Conservation (phyloP, 37 sponge, comb jelly and placozoan genomes). For the Spongia lamella region DNA sequence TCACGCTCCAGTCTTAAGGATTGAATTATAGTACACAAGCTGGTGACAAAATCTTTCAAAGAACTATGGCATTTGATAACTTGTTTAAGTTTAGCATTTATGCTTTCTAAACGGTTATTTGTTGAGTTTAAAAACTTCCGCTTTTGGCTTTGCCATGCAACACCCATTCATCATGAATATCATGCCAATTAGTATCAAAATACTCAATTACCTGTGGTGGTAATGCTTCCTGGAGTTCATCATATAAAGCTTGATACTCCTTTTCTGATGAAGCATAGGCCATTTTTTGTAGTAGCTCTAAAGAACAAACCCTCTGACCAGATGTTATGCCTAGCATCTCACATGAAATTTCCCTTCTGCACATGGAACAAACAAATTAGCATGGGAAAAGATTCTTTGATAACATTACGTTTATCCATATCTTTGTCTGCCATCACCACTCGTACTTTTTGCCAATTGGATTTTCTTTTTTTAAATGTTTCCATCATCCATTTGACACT, state of each 20-base stretch:
- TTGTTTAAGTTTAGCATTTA: conserved; percentile 53
- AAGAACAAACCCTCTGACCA: conserved; percentile 11
- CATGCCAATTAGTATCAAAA: conserved; percentile 65
- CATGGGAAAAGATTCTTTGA: conserved; percentile 34
- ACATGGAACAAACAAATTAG: conserved; percentile 67
- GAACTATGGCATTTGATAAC: conserved; percentile 38
- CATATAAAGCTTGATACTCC: conserved; percentile 40
- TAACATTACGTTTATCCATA: conserved; percentile 36
- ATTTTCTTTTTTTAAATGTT: conserved; percentile 45
- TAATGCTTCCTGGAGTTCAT: conserved; percentile 1
- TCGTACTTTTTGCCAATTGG: conserved; percentile 6
- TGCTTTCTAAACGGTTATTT: conserved; percentile 48
- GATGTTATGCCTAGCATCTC: conserved; percentile 51
- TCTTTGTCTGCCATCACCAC: conserved; percentile 71
- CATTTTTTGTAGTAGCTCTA: conserved; percentile 59
- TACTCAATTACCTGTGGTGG: conserved; percentile 39
- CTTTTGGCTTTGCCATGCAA: conserved; percentile 16
- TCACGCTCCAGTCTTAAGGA: conserved; percentile 42
- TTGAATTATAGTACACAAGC: conserved; percentile 15
- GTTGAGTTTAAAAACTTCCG: conserved; percentile 58
- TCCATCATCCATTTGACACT: conserved; percentile 46
- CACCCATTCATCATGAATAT: conserved; percentile 68
- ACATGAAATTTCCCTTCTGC: conserved; percentile 48
- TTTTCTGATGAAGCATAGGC: conserved; percentile 37
- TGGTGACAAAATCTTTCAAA: conserved; percentile 8